Base-by-base conservation (phyloP, 1,140 invertebrate species). In the Scaptodrosophila lebanonensis region DNA sequence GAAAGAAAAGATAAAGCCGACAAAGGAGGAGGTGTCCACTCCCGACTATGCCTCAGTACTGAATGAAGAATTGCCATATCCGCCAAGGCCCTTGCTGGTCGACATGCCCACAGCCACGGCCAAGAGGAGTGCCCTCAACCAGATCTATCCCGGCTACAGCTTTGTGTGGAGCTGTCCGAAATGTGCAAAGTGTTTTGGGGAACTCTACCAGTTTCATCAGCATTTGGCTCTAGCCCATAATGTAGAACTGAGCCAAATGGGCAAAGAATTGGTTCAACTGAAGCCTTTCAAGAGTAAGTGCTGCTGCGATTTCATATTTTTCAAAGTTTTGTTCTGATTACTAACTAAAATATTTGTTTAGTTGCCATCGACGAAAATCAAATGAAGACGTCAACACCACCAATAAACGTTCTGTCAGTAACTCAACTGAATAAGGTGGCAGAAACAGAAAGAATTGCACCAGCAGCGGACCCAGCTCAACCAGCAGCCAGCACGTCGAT, bases 81-180 rank as follows among this genome's bases (percentile, higher is more conserved):
- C 7, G 17, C 4, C 25, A 44, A 8, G 3, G 16, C 1, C 3
- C 11, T 7, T 8, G 6, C 25, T 27, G 2, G 43, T 15, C 1
- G 18, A 36, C n/a, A n/a, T n/a, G 12, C 32, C 17, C 2, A 13
- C 13, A n/a, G 13, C 49, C 3, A 16, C 15, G 1, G 11, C 15
- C 6, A 22, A 64, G 11, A 29, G 40, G 0, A 52, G 47, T n/a
- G 35, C 58, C 4, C 20, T 77, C 17, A 49, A 64, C 1, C 3
- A 3, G 5, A 25, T 12, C 1, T 45, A 76, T 45, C 52, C 54
- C 0, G 12, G 39, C 3, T 50, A 63, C 33, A 42, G 53, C 7
- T 79, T 79, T 12, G 17, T 56, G 8, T 79, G 69, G 69, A 35
- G 32, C 6, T 79, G 75, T 40, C 66, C 70, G 0, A 15, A 52